A percentile compares a stretch with the other conserved stretches of the same genome.
Evolutionary conservation across 1,140 invertebrate genomes (phyloP).

Genomic region (Rhyzopertha dominica): DNA sequence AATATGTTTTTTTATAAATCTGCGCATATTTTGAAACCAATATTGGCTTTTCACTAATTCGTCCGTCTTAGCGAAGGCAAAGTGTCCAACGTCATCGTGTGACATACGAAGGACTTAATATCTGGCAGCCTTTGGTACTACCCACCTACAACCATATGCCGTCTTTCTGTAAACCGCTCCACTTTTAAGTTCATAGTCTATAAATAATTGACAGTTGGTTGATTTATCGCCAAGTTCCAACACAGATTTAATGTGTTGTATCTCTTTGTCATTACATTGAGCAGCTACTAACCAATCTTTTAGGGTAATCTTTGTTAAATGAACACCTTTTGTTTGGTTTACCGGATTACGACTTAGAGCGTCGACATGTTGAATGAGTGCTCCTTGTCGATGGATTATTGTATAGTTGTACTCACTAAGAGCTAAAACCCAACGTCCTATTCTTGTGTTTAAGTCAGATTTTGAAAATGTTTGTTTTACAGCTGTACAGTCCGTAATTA

Average conservation of each 20-base stretch:
- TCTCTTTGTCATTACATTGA: constrained; percentile 26
- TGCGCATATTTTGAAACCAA: constrained; percentile 31
- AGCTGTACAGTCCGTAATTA: too few relatives aligned
- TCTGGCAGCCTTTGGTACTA: constrained; percentile 19
- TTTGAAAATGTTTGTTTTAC: too few relatives aligned
- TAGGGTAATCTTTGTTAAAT: constrained; percentile 19
- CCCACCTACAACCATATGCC: constrained; percentile 25
- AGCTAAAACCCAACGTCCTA: constrained; percentile 13
- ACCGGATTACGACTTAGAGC: constrained; percentile 37
- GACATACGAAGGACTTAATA: constrained; percentile 31
- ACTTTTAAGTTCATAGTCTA: constrained; percentile 13
- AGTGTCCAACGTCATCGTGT: constrained; percentile 41
- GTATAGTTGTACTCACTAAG: constrained; percentile 9
- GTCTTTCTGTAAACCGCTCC: constrained; percentile 27
- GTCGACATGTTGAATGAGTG: constrained; percentile 41
- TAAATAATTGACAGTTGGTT: constrained; percentile 19
- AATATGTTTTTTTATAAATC: constrained; percentile 19
- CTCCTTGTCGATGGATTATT: constrained; percentile 18
- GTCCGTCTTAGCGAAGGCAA: constrained; percentile 30
- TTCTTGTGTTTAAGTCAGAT: constrained; percentile 9
- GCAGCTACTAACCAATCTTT: constrained; percentile 32
- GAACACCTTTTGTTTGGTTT: constrained; percentile 7
- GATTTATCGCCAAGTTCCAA: constrained; percentile 18
- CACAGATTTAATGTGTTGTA: constrained; percentile 24
- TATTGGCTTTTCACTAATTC: constrained; percentile 23